Percentiles rank a stretch among this genome's conserved stretches.
phyloP scores from a whole-genome alignment of 2,888 invertebrate species.

The Acronicta aceris region DNA sequence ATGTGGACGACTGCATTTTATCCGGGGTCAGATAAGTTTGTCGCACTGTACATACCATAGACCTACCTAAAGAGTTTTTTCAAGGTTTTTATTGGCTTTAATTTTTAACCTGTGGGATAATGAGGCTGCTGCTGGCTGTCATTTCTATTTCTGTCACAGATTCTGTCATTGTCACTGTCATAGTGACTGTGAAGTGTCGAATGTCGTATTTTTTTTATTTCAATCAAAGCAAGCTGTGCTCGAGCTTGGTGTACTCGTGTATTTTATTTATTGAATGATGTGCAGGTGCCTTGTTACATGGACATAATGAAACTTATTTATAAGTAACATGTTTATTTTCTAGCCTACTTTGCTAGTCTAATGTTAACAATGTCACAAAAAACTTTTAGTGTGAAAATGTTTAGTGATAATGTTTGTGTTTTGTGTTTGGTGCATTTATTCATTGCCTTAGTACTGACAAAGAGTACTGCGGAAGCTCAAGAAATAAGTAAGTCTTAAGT shows the following conservation, averaged over 20 bases:
- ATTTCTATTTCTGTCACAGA: not conserved
- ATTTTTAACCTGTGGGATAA: constrained; percentile 15
- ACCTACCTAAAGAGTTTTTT: too few species aligned
- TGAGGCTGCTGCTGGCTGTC: constrained; percentile 17
- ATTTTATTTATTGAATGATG: constrained; percentile 56
- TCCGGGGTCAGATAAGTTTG: too few species aligned
- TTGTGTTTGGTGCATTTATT: constrained; percentile 76
- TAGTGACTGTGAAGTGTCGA: not conserved
- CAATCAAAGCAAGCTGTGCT: constrained; percentile 29
- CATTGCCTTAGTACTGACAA: constrained; percentile 80
- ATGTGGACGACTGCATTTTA: too few species aligned
- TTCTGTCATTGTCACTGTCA: constrained; percentile 6
- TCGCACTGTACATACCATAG: too few species aligned
- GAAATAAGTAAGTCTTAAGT: constrained; percentile 75
- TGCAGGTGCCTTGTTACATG: constrained; percentile 67
- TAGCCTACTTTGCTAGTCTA: constrained; percentile 43
- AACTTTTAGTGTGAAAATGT: constrained; percentile 76
- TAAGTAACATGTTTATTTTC: constrained; percentile 50
- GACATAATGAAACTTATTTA: constrained; percentile 57
- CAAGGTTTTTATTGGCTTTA: too few species aligned
- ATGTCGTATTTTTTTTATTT: constrained; percentile 10
- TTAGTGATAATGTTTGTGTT: constrained; percentile 74
- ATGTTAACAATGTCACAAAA: constrained; percentile 63
- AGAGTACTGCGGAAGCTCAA: constrained; percentile 76
- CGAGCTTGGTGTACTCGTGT: too few species aligned